These are phyloP conservation scores for Picus viridis DNA, from an alignment of 2,797 vertebrate species.

Conservation along the genomic window DNA sequence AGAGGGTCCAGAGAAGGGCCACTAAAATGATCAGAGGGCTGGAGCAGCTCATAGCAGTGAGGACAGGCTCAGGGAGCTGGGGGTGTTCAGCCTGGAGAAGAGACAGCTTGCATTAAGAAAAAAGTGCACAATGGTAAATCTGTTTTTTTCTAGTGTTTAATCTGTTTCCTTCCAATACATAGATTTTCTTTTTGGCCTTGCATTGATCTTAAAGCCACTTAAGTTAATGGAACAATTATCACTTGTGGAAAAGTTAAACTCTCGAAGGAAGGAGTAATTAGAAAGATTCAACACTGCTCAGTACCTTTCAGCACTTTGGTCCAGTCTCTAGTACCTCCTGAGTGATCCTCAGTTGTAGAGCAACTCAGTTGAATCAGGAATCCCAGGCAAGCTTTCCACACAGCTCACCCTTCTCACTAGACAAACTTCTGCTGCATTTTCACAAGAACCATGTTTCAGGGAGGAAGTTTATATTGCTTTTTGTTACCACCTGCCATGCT, in stretches of 20 bases:
- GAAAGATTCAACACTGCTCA: neutral
- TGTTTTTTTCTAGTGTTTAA: neutral
- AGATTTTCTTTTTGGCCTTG: neutral
- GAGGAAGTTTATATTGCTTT: neutral
- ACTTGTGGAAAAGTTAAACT: neutral
- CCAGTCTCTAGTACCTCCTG: neutral
- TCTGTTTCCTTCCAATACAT: neutral
- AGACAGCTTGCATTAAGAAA: neutral
- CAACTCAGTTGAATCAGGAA: fast-evolving
- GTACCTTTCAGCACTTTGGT: neutral
- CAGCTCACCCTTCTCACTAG: neutral
- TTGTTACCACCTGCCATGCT: neutral
- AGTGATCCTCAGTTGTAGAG: neutral
- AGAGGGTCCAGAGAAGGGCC: too few relatives aligned
- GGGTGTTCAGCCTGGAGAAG: too few relatives aligned
- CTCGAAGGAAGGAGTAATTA: neutral
- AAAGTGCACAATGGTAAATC: neutral
- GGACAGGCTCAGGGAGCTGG: too few relatives aligned
- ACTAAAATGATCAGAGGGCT: too few relatives aligned
- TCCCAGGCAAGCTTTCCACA: neutral
- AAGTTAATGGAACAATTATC: neutral
- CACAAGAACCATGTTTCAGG: neutral
- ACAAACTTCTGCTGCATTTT: neutral
- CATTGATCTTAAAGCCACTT: neutral
- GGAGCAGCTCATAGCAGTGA: too few relatives aligned